Percentiles rank a stretch among this genome's conserved stretches.
These are phyloP conservation scores for Poecilia velifera DNA, from an alignment of 2,797 vertebrate species.

Conservation along the genomic window DNA sequence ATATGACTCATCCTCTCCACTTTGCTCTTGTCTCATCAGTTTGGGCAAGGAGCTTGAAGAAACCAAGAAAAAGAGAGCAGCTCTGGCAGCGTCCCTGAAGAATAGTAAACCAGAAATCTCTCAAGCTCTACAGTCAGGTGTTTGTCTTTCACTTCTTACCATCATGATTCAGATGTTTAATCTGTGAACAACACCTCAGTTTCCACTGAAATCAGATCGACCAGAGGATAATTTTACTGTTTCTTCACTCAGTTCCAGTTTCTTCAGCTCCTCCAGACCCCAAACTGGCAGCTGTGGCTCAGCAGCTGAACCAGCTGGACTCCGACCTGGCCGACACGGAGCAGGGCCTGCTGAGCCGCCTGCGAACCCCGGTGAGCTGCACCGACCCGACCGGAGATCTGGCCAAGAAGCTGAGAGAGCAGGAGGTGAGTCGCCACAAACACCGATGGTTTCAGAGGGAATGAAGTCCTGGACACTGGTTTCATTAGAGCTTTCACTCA, in stretches of 20 bases:
- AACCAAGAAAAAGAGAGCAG: constrained; percentile 86
- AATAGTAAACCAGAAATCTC: constrained; percentile 66
- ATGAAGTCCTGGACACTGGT: not conserved
- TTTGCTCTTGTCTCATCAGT: constrained; percentile 66
- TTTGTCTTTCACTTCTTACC: constrained; percentile 18
- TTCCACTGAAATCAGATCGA: not conserved
- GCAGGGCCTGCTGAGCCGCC: constrained; percentile 79
- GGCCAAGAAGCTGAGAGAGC: constrained; percentile 83
- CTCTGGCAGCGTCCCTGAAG: constrained; percentile 77
- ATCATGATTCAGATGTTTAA: not conserved
- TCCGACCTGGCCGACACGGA: constrained; percentile 82
- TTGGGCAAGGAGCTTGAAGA: constrained; percentile 84
- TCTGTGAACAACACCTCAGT: not conserved
- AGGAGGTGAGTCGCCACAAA: constrained; percentile 82
- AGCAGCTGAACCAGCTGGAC: constrained; percentile 83
- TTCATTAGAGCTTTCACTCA: not conserved
- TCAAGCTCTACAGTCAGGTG: constrained; percentile 70
- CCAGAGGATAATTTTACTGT: not conserved
- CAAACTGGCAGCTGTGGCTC: constrained; percentile 78
- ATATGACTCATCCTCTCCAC: not conserved
- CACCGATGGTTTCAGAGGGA: not conserved
- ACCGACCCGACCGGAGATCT: constrained; percentile 84
- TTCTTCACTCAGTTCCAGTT: constrained; percentile 59
- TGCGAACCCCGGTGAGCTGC: constrained; percentile 86
- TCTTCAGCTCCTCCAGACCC: constrained; percentile 75